phyloP scores from a whole-genome alignment of 2,888 invertebrate genomes.

The Phaonia tiefii region DNA sequence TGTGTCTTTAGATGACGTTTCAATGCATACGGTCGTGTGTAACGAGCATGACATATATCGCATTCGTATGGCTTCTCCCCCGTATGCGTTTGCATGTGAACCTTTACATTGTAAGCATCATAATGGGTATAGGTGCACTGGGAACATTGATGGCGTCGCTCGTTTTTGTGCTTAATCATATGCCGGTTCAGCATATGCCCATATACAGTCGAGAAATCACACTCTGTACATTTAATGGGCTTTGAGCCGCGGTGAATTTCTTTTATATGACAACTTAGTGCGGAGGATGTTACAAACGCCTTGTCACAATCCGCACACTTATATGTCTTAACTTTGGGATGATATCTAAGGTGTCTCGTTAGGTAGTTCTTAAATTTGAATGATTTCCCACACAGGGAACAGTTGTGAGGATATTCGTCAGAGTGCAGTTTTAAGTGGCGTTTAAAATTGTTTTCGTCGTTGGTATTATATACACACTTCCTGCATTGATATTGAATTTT shows the following conservation, averaged over 20 bases:
- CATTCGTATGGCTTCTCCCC: conserved; percentile 94
- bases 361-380: conserved; percentile 93
- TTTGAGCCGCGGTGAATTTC: conserved; percentile 98
- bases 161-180: conserved; percentile 94
- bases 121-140: conserved; percentile 99
- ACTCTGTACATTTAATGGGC: conserved; percentile 97
- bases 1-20: conserved; percentile 96
- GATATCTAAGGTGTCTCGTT: conserved; percentile 97
- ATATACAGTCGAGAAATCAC: conserved; percentile 98
- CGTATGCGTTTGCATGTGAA: conserved; percentile 96
- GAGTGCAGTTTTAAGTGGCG: too few species aligned
- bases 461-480: too few species aligned
- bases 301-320: conserved; percentile 77
- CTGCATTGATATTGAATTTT: too few species aligned
- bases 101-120: conserved; percentile 97
- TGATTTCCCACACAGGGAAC: too few species aligned
- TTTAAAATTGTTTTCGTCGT: too few species aligned
- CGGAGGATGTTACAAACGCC: conserved; percentile 84
- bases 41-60: conserved; percentile 92
- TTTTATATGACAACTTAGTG: conserved; percentile 95
- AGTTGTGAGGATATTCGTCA: too few species aligned
- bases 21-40: conserved; percentile 97
- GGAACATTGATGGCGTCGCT: conserved; percentile 87
- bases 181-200: conserved; percentile 96
- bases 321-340: conserved; percentile 91